Conservation (phyloP, 2,888 invertebrate genomes). For the Stegophylla sp. region DNA sequence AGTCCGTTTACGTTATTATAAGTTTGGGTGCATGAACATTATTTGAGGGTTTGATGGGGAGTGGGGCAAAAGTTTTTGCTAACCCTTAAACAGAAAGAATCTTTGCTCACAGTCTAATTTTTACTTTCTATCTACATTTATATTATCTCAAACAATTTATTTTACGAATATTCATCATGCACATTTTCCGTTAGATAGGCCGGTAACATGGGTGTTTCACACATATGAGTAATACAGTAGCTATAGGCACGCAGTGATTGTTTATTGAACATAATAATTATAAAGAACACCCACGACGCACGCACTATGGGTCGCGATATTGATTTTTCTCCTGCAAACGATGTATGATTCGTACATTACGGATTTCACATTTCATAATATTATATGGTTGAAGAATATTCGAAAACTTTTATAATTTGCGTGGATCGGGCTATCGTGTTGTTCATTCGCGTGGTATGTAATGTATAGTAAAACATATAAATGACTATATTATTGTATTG, state of each 20-base stretch:
- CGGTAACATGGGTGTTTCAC: not conserved
- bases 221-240: not conserved
- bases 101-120: no score
- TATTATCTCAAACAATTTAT: no score
- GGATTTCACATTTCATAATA: not conserved
- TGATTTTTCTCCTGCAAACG: conserved; percentile 42
- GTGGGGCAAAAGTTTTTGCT: no score
- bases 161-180: no score
- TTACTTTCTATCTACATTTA: no score
- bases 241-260: not conserved
- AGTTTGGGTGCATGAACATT: no score
- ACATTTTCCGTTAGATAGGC: not conserved
- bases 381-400: not conserved
- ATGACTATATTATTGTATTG: not conserved
- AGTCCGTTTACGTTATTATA: no score
- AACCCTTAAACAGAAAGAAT: no score
- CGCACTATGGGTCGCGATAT: conserved; percentile 37
- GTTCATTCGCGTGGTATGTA: no score
- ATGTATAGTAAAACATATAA: no score
- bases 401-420: not conserved
- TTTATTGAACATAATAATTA: conserved; percentile 30
- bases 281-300: conserved; percentile 31
- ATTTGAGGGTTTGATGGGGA: no score
- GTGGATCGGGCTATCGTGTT: not conserved
- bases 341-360: conserved; percentile 1